Evolutionary conservation across 2,888 invertebrate genomes (phyloP).

Genomic region (Chalcis sispes): DNA sequence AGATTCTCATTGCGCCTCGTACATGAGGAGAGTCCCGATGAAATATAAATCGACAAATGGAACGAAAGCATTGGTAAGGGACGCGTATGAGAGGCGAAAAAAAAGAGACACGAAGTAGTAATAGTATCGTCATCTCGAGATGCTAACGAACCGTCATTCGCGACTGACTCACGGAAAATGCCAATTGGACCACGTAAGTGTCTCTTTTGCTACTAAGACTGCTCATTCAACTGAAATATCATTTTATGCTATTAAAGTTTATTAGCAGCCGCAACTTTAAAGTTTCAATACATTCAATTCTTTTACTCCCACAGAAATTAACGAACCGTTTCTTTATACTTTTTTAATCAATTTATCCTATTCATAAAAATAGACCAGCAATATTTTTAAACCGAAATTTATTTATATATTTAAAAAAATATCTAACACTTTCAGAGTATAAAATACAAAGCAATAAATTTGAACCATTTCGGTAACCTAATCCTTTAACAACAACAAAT

Average conservation of each 20-base stretch:
- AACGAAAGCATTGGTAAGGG: background rate
- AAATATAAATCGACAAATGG: background rate
- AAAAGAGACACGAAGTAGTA: background rate
- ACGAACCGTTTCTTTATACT: background rate
- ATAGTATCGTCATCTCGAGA: background rate
- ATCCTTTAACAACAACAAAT: no score
- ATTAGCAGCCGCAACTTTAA: no score
- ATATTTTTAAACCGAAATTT: no score
- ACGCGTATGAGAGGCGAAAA: background rate
- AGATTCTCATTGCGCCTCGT: conserved; percentile 23
- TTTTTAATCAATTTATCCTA: no score
- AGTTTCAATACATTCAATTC: background rate
- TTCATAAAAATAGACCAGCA: no score
- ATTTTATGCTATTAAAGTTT: no score
- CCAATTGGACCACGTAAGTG: conserved; percentile 43
- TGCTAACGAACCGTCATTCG: background rate
- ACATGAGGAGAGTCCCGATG: background rate
- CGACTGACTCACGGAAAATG: conserved; percentile 61
- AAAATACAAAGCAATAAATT: no score
- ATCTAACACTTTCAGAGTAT: no score
- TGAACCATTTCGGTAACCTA: no score
- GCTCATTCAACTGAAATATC: background rate
- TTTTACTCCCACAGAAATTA: background rate
- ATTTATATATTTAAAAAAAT: no score
- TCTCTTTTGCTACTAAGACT: background rate